Evolutionary conservation across 2,113 vertebrate species (phyloP).

Genomic region (Eretmochelys imbricata): DNA sequence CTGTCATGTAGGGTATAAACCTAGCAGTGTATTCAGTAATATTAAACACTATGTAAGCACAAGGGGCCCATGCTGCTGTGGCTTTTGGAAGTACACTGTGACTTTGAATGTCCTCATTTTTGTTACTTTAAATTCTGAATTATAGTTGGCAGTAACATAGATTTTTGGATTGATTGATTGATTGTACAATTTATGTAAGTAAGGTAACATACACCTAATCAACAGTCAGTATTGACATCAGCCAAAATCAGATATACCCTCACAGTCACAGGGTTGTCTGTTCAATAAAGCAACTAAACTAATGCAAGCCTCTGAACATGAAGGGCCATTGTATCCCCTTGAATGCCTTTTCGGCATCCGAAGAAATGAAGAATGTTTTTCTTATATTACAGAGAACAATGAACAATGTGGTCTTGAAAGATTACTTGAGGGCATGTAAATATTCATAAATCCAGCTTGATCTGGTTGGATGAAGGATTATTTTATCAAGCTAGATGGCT

Average conservation of each 20-base stretch:
- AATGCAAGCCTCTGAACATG: not conserved
- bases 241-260: constrained; percentile 5
- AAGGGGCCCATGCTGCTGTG: not conserved
- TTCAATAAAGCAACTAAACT: not conserved
- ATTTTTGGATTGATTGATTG: not conserved
- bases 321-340: not conserved
- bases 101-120: not conserved
- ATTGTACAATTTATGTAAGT: not conserved
- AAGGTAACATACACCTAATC: not conserved
- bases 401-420: constrained; percentile 5
- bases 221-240: not conserved
- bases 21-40: not conserved
- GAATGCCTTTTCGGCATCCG: not conserved
- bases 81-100: not conserved
- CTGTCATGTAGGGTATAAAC: not conserved
- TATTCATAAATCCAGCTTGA: constrained; percentile 45
- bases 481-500: constrained; percentile 11
- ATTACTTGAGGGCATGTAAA: constrained; percentile 24
- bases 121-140: constrained; percentile 16
- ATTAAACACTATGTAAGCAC: not conserved
- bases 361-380: not conserved
- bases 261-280: not conserved
- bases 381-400: not conserved
- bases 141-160: not conserved
- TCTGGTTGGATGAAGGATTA: constrained; percentile 23